Base-by-base conservation (phyloP, 2,113 vertebrate genomes). In the Eublepharis macularius region DNA sequence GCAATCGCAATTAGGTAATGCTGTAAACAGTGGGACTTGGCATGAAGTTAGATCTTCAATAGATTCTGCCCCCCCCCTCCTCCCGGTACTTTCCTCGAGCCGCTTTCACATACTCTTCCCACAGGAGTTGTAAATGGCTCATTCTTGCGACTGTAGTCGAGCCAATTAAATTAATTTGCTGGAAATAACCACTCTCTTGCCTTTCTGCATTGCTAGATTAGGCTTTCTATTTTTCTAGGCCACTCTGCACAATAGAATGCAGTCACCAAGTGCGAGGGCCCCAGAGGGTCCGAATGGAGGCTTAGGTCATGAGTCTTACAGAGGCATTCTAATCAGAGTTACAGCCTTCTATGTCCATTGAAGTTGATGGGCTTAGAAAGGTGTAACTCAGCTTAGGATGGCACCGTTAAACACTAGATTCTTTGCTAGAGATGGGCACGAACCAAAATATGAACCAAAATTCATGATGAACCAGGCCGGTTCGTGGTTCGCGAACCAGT, bases 91-190 rank as follows among this genome's bases (percentile, higher is more conserved):
- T 89, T 89, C 17, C 7, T 2, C 51, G 49, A 86, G 68, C 5
- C 81, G 83, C 66, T 88, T 82, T 54, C 32, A 85, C 73, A 81
- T 70, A 86, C 2, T n/a, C 12, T 34, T 91, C 83, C 89, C 87
- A 16, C 32, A 82, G 69, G 89, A 88, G 39, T 54, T 41, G 66
- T 16, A 81, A 84, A 84, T 45, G 82, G 78, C 60, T 80, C 88
- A 76, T 92, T 89, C 70, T 85, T 88, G 90, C 76, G 86, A 72
- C 75, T 72, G 12, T 19, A 90, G 73, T 86, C 60, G 21, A 93
- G 86, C 26, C 86, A 92, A 90, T 93, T 90, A 94, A 79, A 63
- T 90, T 94, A 94, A 87, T 91, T 75, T 92, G 84, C 88, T 90
- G 66, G 43, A 92, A 94, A 88, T 90, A 92, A 69, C 83, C 14